Conservation (phyloP, 2,888 invertebrate species). For the Bugulina stolonifera region DNA sequence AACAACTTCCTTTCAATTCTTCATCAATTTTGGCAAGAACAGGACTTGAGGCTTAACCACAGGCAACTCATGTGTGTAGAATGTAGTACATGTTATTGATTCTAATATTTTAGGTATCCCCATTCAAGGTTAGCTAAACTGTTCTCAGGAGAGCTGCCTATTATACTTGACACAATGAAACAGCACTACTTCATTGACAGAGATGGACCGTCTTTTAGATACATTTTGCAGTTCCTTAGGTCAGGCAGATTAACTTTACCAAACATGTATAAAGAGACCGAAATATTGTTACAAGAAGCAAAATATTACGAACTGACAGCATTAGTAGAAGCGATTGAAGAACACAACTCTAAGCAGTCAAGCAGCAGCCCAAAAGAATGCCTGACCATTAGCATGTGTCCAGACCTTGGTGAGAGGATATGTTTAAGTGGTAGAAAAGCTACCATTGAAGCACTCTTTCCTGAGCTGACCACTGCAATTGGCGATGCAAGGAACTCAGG, state of each 20-base stretch:
- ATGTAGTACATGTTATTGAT: constrained; percentile 17
- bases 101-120: constrained; percentile 70
- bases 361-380: no score
- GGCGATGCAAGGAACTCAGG: constrained; percentile 70
- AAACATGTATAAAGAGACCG: constrained; percentile 76
- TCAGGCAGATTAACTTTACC: constrained; percentile 81
- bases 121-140: constrained; percentile 85
- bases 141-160: constrained; percentile 91
- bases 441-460: constrained; percentile 60
- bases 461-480: constrained; percentile 64
- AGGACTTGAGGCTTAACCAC: not conserved
- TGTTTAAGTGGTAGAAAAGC: constrained; percentile 74
- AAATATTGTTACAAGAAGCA: constrained; percentile 82
- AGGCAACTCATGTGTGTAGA: not conserved
- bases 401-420: constrained; percentile 73
- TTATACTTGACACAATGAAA: constrained; percentile 88
- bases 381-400: constrained; percentile 72
- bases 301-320: constrained; percentile 76
- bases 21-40: not conserved
- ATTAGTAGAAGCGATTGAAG: constrained; percentile 34
- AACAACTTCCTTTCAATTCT: not conserved
- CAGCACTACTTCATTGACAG: constrained; percentile 98
- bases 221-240: constrained; percentile 92
- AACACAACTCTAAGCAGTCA: not conserved
- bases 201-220: constrained; percentile 94